Conservation (phyloP, 2,113 vertebrate species). For the Anthoscopus minutus region DNA sequence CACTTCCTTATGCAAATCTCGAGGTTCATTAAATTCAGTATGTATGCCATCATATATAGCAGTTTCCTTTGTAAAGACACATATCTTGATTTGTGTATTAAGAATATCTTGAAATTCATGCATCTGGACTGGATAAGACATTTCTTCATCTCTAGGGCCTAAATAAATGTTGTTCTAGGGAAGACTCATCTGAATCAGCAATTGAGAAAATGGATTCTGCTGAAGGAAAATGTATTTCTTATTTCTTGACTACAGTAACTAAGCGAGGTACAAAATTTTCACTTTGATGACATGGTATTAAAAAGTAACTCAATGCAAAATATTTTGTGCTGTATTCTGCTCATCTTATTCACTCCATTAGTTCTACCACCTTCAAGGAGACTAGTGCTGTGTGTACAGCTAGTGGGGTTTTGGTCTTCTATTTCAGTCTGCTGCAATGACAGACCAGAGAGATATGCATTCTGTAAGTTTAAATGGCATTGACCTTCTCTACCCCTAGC, state of each 20-base stretch:
- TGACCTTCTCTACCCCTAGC: background rate
- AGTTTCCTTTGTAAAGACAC: conserved; percentile 52
- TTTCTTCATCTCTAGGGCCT: conserved; percentile 42
- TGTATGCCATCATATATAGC: conserved; percentile 31
- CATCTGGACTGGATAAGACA: conserved; percentile 9
- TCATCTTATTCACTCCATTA: conserved; percentile 25
- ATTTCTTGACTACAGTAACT: conserved; percentile 35
- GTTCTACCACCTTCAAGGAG: background rate
- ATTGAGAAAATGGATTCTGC: conserved; percentile 21
- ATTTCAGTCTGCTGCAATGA: background rate
- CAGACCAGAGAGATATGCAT: background rate
- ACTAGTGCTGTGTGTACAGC: background rate
- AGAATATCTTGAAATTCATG: conserved; percentile 51
- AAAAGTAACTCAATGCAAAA: conserved; percentile 34
- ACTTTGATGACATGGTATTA: conserved; percentile 10
- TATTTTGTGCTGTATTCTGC: background rate
- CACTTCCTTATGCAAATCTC: conserved; percentile 47
- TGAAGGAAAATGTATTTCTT: conserved; percentile 34
- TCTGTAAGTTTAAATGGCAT: background rate
- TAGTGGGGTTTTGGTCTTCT: background rate
- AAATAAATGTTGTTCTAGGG: conserved; percentile 58
- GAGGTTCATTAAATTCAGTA: conserved; percentile 16
- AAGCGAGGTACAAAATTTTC: conserved; percentile 34
- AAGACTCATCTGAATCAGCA: conserved; percentile 56
- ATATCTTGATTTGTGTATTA: conserved; percentile 43